Conservation (phyloP, 64 coral and sea anemone species). For the Montipora sp. region DNA sequence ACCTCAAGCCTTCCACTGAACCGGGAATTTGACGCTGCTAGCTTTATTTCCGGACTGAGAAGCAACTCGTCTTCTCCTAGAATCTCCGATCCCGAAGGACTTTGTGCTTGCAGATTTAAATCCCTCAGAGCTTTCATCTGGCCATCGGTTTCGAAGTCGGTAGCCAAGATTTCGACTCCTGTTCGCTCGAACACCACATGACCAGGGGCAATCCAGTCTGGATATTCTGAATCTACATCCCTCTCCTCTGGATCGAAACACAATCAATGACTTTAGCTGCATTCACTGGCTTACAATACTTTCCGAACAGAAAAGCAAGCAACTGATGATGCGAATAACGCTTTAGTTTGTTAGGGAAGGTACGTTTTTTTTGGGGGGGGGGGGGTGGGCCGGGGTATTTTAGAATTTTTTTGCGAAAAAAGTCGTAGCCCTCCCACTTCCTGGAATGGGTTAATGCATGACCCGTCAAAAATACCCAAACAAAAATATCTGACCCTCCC, state of each 20-base stretch:
- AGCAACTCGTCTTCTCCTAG: slow-evolving; percentile 13
- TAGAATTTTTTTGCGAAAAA: too few relatives aligned
- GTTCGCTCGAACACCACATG: slow-evolving; percentile 13
- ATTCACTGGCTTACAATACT: too few relatives aligned
- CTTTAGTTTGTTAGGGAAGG: too few relatives aligned
- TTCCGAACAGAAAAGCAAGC: too few relatives aligned
- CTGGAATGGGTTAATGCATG: too few relatives aligned
- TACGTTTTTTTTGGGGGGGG: too few relatives aligned
- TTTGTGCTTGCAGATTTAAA: neutral
- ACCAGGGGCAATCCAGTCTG: neutral
- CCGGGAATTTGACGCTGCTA: neutral
- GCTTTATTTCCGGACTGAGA: slow-evolving; percentile 24
- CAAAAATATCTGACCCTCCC: too few relatives aligned
- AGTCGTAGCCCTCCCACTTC: too few relatives aligned
- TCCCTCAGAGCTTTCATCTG: neutral
- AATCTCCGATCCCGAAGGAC: neutral
- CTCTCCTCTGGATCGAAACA: neutral
- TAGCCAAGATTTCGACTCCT: slow-evolving; percentile 18
- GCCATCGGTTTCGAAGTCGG: neutral
- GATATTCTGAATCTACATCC: neutral
- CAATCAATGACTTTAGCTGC: neutral
- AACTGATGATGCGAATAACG: too few relatives aligned
- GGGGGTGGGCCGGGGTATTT: too few relatives aligned
- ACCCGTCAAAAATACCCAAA: too few relatives aligned
- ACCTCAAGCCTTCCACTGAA: neutral